Conservation (phyloP, 2,888 invertebrate species). For the Scaeva pyrastri region DNA sequence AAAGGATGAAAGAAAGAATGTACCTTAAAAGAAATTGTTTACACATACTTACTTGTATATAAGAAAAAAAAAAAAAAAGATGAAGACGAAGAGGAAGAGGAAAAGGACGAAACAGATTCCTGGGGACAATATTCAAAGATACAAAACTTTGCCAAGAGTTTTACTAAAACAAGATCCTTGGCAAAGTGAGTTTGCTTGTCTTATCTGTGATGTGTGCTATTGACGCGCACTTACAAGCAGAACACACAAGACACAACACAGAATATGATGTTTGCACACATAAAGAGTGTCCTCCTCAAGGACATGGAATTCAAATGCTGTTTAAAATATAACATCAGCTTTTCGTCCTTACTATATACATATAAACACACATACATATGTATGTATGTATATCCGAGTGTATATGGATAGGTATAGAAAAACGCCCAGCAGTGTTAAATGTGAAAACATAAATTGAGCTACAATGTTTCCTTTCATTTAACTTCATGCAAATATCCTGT, state of each 20-base stretch:
- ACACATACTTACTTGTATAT: conserved; percentile 10
- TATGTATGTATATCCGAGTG: not conserved
- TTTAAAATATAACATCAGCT: conserved; percentile 32
- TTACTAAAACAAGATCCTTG: conserved; percentile 16
- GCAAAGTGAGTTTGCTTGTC: conserved; percentile 62
- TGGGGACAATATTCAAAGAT: not conserved
- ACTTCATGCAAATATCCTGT: conserved; percentile 54
- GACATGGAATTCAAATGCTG: conserved; percentile 49
- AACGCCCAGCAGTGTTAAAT: conserved; percentile 50
- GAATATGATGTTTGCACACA: conserved; percentile 26
- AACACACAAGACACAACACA: conserved; percentile 34
- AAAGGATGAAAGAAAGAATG: conserved; percentile 42
- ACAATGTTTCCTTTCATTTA: conserved; percentile 63
- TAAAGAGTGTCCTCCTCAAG: conserved; percentile 44
- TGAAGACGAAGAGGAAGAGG: not conserved
- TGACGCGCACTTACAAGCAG: conserved; percentile 63
- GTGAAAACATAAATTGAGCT: conserved; percentile 60
- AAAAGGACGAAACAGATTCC: not conserved
- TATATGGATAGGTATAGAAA: not conserved
- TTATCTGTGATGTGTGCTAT: conserved; percentile 68
- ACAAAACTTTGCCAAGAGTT: conserved; percentile 20
- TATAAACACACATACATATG: not conserved
- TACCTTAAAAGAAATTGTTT: conserved; percentile 48
- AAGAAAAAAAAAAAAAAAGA: conserved; percentile 23
- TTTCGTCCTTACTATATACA: not conserved